These are phyloP conservation scores for Brachyopa scutellaris DNA, from an alignment of 2,888 invertebrate genomes.

Conservation along the genomic window DNA sequence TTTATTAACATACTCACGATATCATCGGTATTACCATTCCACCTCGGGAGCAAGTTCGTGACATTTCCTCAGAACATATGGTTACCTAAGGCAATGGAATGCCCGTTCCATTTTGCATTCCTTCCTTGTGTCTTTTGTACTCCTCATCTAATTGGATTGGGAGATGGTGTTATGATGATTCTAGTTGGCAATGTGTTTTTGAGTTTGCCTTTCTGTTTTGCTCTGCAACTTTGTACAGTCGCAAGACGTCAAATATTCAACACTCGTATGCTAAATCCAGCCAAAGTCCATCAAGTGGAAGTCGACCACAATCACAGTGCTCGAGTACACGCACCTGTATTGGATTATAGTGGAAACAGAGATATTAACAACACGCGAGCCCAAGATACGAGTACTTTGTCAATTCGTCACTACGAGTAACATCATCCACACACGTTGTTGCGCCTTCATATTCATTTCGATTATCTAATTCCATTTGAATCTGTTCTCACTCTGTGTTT, in stretches of 20 bases:
- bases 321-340: constrained; percentile 27
- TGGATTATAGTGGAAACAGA: background rate
- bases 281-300: background rate
- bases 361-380: constrained; percentile 6
- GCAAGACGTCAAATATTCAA: background rate
- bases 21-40: constrained; percentile 25
- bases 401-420: no score
- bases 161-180: constrained; percentile 47
- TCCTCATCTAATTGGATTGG: constrained; percentile 62
- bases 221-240: constrained; percentile 14
- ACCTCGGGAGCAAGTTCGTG: constrained; percentile 41
- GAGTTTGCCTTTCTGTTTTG: background rate
- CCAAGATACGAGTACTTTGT: background rate
- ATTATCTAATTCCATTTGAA: constrained; percentile 31
- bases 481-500: constrained; percentile 7
- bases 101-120: constrained; percentile 35
- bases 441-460: constrained; percentile 49
- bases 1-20: constrained; percentile 55
- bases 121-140: constrained; percentile 12
- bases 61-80: constrained; percentile 49
- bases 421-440: constrained; percentile 12
- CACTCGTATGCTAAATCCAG: constrained; percentile 19
- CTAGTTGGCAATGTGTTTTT: background rate
- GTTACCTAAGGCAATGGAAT: constrained; percentile 62
- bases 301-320: constrained; percentile 25